Conservation (phyloP, 2,797 vertebrate species). For the Chrysocyon brachyurus region DNA sequence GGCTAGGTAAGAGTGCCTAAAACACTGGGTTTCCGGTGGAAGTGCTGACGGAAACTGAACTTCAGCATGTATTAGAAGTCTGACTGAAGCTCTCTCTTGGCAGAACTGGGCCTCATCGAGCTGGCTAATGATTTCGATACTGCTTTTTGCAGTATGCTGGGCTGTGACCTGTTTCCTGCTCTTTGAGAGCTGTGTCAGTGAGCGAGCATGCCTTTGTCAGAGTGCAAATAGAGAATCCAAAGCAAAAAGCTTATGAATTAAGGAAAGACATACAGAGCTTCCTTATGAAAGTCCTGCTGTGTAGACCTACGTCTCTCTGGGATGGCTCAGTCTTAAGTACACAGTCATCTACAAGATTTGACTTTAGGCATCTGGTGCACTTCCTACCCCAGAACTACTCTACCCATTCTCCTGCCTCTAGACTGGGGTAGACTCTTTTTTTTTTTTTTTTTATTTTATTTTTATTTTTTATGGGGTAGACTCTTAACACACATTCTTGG, state of each 20-base stretch:
- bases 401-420: neutral
- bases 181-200: neutral
- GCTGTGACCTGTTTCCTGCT: neutral
- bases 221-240: neutral
- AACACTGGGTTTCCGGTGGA: neutral
- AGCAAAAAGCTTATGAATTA: neutral
- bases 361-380: neutral
- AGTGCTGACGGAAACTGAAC: neutral
- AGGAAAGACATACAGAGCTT: neutral
- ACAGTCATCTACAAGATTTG: neutral
- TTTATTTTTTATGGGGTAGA: neutral
- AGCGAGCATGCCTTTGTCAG: neutral
- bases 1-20: neutral
- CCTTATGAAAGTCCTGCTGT: rapidly evolving
- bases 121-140: neutral
- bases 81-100: conserved; percentile 3
- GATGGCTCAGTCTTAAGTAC: rapidly evolving
- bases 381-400: rapidly evolving
- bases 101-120: neutral
- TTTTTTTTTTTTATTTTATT: too few relatives aligned
- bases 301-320: neutral
- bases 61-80: neutral
- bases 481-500: neutral
- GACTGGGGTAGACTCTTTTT: neutral
- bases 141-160: neutral